Base-by-base conservation (phyloP, 2,797 vertebrate genomes). In the Danio choprae region DNA sequence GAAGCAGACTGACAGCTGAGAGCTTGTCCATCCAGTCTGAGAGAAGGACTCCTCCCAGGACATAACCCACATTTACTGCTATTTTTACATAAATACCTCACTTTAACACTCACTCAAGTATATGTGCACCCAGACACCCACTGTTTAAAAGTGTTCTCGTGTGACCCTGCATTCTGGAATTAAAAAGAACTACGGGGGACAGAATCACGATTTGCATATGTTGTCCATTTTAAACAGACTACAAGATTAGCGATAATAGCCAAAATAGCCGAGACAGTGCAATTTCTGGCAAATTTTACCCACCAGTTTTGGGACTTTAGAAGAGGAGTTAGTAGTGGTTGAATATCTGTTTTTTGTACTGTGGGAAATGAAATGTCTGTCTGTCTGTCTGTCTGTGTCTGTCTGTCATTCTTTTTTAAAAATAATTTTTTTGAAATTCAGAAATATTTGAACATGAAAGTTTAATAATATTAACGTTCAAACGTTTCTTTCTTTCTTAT, bases 11-110 rank as follows among this genome's bases (percentile, higher is more conserved):
- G 84, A 84, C 82, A 85, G 84, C 74, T 65, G 68, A 90, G 86
- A 88, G 88, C 86, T 81, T 84, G 84, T 87, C 85, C 88, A 89
- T 89, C 85, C 74, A 41, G 18, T 81, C 77, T 86, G 63, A 79
- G 79, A 68, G 68, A 79, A 85, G 87, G 87, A 88, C 88, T 87
- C 90, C 90, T 90, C 92, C 82, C 87, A 89, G 89, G 91, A 92
- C 86, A 84, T 91, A 92, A 92, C 93, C 91, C 89, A 94, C 85
- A 92, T 93, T 92, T 92, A 83, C 84, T 78, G 88, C 87, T 89
- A 90, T 93, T 92, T 92, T 87, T 79, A 86, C 87, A 79, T 81
- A 86, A 87, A 90, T 63, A 83, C 73, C 76, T 80, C 74, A 67
- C 43, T 43, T 56, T 53, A 50, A 74, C 79, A 46, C 59, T 62